Evolutionary conservation across 2,888 invertebrate genomes (phyloP), one percentile per base, ranked within the genome.

Genomic region (Polyommatus iphigenia): DNA sequence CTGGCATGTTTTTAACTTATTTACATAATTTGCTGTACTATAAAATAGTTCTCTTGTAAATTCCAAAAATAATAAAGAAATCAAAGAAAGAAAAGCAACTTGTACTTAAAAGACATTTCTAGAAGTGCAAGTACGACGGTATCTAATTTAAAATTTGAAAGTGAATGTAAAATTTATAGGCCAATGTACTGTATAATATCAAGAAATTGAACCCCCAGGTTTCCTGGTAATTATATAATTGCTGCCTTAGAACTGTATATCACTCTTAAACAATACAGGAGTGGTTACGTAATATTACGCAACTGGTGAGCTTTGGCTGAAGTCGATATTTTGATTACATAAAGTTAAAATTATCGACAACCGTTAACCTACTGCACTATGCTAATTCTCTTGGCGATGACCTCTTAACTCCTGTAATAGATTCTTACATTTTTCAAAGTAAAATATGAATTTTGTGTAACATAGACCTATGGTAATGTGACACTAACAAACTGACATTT

Each of bases 141-240:
- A 29, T 67, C 29, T 67, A 18, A 67, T 67, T 67, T 32, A 29
- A 29, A 67, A 32, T 67, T 67, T 32, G 67, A 67, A 67, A 67
- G 67, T 67, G 67, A 67, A 67, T 32, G 67, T 32, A 29, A 29
- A 67, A 29, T 67, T 67, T 24, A 67, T 67, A 67, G 62, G 62
- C 29, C 62, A 67, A 67, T 32, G 67, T 62, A 62, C 62, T 62
- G 62, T 29, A 29, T 67, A 73, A 46, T 73, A 41, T 41, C 46
- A 73, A 46, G 46, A 41, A 41, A 41, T 73, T 20, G 24, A 54
- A 75, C 50, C 24, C 29, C 75, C 29, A 15, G 6, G 32, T 24
- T 75, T 75, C 75, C 75, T 75, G 18, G 50, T 72, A 72, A 72
- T 75, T 50, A 75, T 18, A 29, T 75, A 75, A 75, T 50, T n/a